Conservation (phyloP, 2,888 invertebrate species). For the Nemoura dubitans region DNA sequence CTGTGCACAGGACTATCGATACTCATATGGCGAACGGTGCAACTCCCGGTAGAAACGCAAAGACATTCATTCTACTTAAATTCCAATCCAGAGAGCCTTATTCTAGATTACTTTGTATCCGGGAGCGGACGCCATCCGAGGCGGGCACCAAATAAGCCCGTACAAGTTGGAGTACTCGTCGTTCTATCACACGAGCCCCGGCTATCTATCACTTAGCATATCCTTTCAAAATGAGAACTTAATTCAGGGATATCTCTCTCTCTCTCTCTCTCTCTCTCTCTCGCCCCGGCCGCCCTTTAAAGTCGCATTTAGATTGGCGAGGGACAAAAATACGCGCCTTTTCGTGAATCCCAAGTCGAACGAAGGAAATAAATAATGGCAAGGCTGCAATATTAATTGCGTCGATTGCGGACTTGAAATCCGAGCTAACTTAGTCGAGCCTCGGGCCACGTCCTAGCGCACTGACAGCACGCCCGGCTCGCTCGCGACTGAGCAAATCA, state of each 20-base stretch:
- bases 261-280: too few relatives aligned
- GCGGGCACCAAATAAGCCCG: conserved; percentile 1
- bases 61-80: conserved; percentile 41
- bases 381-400: background rate
- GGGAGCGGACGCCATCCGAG: background rate
- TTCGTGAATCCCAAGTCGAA: background rate
- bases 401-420: too few relatives aligned
- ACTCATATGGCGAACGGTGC: conserved; percentile 22
- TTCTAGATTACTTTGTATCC: conserved; percentile 25
- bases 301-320: background rate
- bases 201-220: conserved; percentile 18
- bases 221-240: conserved; percentile 4
- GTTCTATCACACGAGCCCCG: background rate
- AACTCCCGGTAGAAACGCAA: background rate
- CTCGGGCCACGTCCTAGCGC: background rate
- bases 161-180: conserved; percentile 19
- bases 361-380: background rate
- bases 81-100: conserved; percentile 29
- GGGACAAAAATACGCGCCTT: background rate
- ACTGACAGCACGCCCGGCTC: background rate
- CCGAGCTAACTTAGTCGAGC: background rate
- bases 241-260: too few relatives aligned
- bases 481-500: conserved; percentile 43
- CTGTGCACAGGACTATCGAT: conserved; percentile 26
- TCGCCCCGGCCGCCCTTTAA: background rate